Percentiles rank a stretch among this genome's conserved stretches.
phyloP scores from a whole-genome alignment of 2,888 invertebrate genomes.

The Thecophora atra region DNA sequence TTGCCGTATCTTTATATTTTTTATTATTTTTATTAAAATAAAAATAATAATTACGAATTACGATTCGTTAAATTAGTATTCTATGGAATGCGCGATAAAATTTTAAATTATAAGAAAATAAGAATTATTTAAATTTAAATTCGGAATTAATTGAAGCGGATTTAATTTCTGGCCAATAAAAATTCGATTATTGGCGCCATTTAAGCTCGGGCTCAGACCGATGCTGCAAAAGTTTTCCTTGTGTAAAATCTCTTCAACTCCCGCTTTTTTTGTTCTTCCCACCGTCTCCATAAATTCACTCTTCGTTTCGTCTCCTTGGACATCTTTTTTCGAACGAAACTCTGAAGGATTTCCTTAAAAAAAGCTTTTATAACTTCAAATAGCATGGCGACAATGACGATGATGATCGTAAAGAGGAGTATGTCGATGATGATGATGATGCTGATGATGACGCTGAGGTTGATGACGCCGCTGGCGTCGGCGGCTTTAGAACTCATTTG shows the following conservation, averaged over 20 bases:
- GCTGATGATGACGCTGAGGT: neutral
- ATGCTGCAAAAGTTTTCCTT: no score
- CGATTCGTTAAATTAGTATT: no score
- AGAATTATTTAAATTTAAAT: constrained; percentile 11
- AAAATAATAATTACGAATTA: no score
- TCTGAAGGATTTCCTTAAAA: neutral
- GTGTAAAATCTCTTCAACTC: neutral
- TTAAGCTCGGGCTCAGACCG: neutral
- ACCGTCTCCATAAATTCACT: no score
- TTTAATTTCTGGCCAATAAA: constrained; percentile 25
- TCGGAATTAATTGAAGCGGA: constrained; percentile 26
- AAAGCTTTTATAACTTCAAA: neutral
- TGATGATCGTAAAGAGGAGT: neutral
- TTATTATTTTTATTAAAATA: no score
- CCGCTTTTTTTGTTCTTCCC: neutral
- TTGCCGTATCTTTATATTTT: no score
- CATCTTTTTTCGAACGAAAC: neutral
- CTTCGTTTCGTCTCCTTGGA: no score
- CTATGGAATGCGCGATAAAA: no score
- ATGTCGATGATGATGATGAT: neutral
- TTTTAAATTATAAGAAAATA: no score
- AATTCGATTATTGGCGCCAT: constrained; percentile 32
- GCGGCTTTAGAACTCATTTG: constrained; percentile 14
- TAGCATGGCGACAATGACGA: neutral
- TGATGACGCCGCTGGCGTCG: neutral